A percentile compares a stretch with the other conserved stretches of the same genome.
phyloP scores from a whole-genome alignment of 2,113 vertebrate species.

The Cygnus atratus region DNA sequence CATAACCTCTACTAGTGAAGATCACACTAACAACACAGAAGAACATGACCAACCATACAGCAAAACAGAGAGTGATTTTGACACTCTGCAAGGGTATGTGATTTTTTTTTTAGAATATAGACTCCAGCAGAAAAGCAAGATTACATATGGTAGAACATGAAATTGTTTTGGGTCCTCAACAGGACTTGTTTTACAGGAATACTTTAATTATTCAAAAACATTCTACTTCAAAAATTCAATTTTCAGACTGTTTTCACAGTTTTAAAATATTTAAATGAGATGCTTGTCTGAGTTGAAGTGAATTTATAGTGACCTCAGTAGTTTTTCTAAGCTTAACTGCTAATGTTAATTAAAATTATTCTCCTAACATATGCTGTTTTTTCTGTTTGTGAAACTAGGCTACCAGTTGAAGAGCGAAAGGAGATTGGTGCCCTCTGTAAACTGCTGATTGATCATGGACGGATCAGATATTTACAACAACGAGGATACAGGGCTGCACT shows the following conservation, averaged over 20 bases:
- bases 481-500: constrained; percentile 81
- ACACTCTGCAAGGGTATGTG: constrained; percentile 77
- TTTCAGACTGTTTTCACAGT: neutral
- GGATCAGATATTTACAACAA: constrained; percentile 82
- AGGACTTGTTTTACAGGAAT: neutral
- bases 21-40: constrained; percentile 11
- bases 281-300: neutral
- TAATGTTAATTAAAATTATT: neutral
- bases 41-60: constrained; percentile 74
- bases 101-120: neutral
- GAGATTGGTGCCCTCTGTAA: constrained; percentile 89
- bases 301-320: neutral
- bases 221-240: neutral
- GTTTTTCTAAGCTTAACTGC: neutral
- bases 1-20: neutral
- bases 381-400: constrained; percentile 65
- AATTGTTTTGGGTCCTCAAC: neutral
- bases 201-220: neutral
- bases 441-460: constrained; percentile 86
- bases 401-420: constrained; percentile 81
- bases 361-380: neutral
- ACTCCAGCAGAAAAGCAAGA: neutral
- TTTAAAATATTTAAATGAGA: neutral
- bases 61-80: constrained; percentile 9
- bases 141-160: neutral